Conservation (phyloP, 2,797 vertebrate genomes). For the Enteromius unitaeniatus region DNA sequence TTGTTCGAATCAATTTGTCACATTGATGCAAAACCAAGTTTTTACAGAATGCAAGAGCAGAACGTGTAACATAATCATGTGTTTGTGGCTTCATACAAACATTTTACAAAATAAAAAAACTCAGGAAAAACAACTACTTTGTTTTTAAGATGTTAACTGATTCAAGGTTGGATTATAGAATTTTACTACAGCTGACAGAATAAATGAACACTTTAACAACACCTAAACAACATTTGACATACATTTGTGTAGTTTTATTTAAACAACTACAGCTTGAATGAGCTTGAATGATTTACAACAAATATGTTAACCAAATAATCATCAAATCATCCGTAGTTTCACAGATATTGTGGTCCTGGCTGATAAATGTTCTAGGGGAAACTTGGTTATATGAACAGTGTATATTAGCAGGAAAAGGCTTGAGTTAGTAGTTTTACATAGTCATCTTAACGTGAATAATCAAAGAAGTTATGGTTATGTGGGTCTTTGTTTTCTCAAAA, state of each 20-base stretch:
- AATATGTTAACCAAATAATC: neutral
- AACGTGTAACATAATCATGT: neutral
- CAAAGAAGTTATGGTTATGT: neutral
- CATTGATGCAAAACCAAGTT: constrained; percentile 33
- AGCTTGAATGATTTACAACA: constrained; percentile 13
- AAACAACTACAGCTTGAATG: neutral
- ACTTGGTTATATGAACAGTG: neutral
- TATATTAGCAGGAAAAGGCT: neutral
- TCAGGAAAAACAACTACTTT: neutral
- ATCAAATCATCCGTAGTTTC: constrained; percentile 6
- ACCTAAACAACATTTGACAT: neutral
- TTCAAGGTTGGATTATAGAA: neutral
- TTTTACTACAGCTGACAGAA: constrained; percentile 1
- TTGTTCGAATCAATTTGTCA: constrained; percentile 55
- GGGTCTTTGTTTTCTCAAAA: neutral
- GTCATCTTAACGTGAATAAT: neutral
- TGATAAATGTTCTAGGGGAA: neutral
- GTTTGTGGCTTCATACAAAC: neutral
- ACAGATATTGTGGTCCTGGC: neutral
- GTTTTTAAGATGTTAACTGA: neutral
- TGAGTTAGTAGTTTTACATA: neutral
- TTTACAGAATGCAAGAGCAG: constrained; percentile 22
- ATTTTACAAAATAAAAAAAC: constrained; percentile 3
- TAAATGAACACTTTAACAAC: neutral
- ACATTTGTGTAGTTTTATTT: neutral